A percentile compares a stretch with the other conserved stretches of the same genome.
Conservation (phyloP, 2,888 invertebrate species). For the Macrophya annulata region DNA sequence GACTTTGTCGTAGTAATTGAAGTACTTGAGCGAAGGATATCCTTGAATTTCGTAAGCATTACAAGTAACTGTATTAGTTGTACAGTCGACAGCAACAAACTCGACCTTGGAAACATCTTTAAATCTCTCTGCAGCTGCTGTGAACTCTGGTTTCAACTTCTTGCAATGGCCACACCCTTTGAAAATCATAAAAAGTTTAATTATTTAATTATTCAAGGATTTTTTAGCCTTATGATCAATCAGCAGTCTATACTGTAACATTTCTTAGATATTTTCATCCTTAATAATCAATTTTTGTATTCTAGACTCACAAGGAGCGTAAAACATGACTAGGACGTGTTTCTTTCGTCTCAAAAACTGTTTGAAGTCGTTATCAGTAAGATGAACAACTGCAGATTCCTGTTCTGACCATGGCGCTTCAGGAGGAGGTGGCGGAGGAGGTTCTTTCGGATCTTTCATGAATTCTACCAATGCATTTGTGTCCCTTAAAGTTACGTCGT, state of each 20-base stretch:
- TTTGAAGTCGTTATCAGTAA: slow-evolving; percentile 88
- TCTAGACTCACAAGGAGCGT: slow-evolving; percentile 91
- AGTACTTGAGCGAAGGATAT: slow-evolving; percentile 94
- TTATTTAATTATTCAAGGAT: slow-evolving; percentile 1
- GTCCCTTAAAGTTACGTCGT: slow-evolving; percentile 90
- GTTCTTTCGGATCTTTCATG: slow-evolving; percentile 91
- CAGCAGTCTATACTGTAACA: background rate
- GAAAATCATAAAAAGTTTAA: background rate
- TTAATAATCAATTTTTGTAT: background rate
- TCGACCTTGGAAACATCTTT: slow-evolving; percentile 89
- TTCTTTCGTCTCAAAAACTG: slow-evolving; percentile 91
- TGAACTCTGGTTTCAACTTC: slow-evolving; percentile 91
- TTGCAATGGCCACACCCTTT: slow-evolving; percentile 96
- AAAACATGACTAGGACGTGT: slow-evolving; percentile 94
- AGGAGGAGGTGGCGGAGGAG: slow-evolving; percentile 90
- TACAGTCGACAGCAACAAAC: slow-evolving; percentile 93
- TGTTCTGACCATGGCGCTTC: slow-evolving; percentile 91
- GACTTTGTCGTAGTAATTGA: slow-evolving; percentile 89
- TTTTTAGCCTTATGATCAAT: background rate
- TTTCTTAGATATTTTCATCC: background rate
- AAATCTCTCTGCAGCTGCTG: slow-evolving; percentile 87
- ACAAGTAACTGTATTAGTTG: slow-evolving; percentile 84
- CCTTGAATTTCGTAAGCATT: slow-evolving; percentile 87
- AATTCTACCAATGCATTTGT: slow-evolving; percentile 90
- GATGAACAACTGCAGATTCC: slow-evolving; percentile 88